phyloP scores from a whole-genome alignment of 2,888 invertebrate species.

The Heterodera filipjevi region DNA sequence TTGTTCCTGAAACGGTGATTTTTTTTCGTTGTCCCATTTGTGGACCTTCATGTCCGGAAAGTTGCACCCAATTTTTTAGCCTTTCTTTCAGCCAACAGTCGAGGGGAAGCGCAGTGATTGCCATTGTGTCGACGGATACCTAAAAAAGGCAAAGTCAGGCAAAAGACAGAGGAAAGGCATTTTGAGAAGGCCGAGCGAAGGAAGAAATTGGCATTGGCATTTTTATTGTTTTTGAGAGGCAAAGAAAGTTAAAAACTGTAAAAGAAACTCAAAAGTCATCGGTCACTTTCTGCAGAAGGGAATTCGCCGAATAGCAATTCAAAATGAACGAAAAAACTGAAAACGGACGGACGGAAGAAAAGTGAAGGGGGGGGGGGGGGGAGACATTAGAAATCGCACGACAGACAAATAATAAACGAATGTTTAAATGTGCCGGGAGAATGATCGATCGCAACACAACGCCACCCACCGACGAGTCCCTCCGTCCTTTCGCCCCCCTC shows the following conservation, averaged over 20 bases:
- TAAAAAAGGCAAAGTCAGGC: slow-evolving; percentile 33
- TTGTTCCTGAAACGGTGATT: slow-evolving; percentile 54
- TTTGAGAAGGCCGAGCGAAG: not conserved
- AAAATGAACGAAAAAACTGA: not conserved
- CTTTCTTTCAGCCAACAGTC: slow-evolving; percentile 64
- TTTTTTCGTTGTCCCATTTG: slow-evolving; percentile 3
- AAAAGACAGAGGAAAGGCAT: not conserved
- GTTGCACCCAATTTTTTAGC: slow-evolving; percentile 62
- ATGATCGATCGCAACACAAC: not conserved
- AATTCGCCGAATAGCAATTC: not conserved
- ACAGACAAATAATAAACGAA: no score
- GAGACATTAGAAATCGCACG: not conserved
- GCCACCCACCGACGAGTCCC: not conserved
- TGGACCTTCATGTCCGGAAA: slow-evolving; percentile 62
- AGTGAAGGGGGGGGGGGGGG: not conserved
- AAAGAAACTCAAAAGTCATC: no score
- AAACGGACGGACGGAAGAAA: not conserved
- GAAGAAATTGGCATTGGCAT: not conserved
- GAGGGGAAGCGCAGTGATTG: slow-evolving; percentile 63
- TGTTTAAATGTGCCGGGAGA: not conserved
- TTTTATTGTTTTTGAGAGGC: not conserved
- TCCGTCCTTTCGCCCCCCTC: no score
- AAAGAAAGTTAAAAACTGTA: no score
- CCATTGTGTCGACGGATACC: slow-evolving; percentile 65
- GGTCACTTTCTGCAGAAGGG: not conserved